phyloP scores from a whole-genome alignment of 2,113 vertebrate genomes.

The Haliaeetus leucogaster region DNA sequence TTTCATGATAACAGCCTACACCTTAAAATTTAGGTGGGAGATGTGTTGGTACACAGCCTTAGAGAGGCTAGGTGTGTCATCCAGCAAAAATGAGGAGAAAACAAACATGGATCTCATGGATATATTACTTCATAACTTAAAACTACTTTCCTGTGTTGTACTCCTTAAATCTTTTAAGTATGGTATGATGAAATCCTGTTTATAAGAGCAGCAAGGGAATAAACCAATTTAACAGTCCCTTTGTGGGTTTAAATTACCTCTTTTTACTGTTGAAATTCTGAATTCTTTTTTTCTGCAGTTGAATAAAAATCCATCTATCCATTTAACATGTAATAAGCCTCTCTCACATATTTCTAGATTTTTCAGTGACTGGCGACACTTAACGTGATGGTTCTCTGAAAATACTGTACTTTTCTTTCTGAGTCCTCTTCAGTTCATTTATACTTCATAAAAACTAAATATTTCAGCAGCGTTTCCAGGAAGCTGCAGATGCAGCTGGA shows the following conservation, averaged over 20 bases:
- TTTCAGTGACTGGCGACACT: neutral
- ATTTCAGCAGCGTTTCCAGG: neutral
- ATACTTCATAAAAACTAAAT: neutral
- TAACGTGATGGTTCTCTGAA: neutral
- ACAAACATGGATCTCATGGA: accelerated
- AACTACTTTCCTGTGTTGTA: neutral
- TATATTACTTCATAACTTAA: neutral
- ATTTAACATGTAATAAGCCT: neutral
- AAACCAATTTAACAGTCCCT: neutral
- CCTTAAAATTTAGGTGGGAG: neutral
- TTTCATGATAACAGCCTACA: accelerated
- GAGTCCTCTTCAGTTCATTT: neutral
- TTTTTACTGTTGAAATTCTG: neutral
- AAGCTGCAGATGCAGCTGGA: neutral
- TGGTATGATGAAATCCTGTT: neutral
- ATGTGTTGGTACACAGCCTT: accelerated
- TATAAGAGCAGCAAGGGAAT: neutral
- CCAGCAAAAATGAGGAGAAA: neutral
- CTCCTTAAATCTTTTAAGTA: neutral
- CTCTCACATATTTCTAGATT: neutral
- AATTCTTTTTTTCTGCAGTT: neutral
- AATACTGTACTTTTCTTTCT: neutral
- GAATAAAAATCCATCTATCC: neutral
- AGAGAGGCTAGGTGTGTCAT: accelerated
- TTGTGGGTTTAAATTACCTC: neutral